Base-by-base conservation (phyloP, 2,113 vertebrate genomes). In the Thinocorus orbignyianus region DNA sequence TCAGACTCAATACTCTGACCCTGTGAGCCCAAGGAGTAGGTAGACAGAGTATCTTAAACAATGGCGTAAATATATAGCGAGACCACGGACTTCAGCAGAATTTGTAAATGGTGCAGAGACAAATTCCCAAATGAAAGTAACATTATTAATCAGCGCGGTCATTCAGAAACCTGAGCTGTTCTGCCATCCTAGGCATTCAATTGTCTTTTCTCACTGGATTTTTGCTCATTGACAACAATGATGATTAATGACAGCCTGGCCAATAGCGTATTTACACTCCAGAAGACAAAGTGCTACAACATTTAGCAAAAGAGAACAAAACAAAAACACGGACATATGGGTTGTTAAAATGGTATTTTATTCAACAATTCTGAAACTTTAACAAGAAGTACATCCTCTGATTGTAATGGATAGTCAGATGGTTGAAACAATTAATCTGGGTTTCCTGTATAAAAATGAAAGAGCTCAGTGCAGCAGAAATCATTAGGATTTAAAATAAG, bases 341-440 rank as follows among this genome's bases (percentile, higher is more conserved):
- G 86, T 92, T 95, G 82, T 92, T 97, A 91, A 94, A 97, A 92
- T 84, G 62, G 46, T 48, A 90, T 87, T 90, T 97, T 69, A 85
- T 94, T 94, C 48, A 92, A 79, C 73, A 80, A 54, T 91, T 95
- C 55, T 91, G 69, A 92, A 79, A 88, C 79, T 88, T 91, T 85
- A 92, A 90, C 71, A 83, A 88, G 79, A 90, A 92, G 57, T 95
- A 60, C 41, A 87, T 90, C 83, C 77, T 95, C 86, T 91, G 62
- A 97, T 97, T 93, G 85, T 86, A 95, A 92, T 71, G 72, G 71
- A 62, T 95, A 95, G 74, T 79, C 66, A 96, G 92, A 92, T 84
- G 83, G 92, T 91, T 94, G 90, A 88, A 93, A 97, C 92, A 92
- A 96, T 97, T 97, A 95, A 96, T 95, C 94, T 94, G 78, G 35